phyloP scores from a whole-genome alignment of 2,888 invertebrate genomes.

The Nymphalis urticae region DNA sequence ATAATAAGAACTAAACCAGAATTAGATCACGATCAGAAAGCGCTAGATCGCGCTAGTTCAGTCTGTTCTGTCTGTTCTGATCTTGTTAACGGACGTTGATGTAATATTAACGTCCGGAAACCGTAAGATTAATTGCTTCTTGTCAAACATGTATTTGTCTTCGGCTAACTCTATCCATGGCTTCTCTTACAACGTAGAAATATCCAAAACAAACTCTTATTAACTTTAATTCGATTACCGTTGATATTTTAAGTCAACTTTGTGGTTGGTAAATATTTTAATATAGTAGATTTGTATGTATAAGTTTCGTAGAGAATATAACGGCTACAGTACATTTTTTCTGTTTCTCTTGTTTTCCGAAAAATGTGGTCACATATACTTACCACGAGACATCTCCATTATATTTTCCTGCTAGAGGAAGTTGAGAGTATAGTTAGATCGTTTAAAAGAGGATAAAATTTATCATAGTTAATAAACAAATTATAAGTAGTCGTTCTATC shows the following conservation, averaged over 20 bases:
- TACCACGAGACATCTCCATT: conserved; percentile 32
- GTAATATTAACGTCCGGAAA: not conserved
- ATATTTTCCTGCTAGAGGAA: conserved; percentile 16
- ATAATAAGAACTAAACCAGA: conserved; percentile 45
- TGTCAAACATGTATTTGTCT: conserved; percentile 32
- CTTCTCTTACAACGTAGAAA: conserved; percentile 31
- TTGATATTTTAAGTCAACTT: conserved; percentile 39
- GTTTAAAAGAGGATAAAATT: conserved; percentile 39
- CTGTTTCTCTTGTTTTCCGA: conserved; percentile 32
- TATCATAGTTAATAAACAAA: conserved; percentile 6
- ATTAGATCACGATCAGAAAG: too few species aligned
- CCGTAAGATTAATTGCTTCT: conserved; percentile 22
- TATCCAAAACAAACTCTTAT: conserved; percentile 22
- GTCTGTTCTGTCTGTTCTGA: too few species aligned
- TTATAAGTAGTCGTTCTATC: conserved; percentile 16
- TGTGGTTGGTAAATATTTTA: conserved; percentile 29
- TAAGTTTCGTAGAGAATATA: conserved; percentile 38
- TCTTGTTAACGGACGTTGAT: conserved; percentile 33
- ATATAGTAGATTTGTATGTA: conserved; percentile 37
- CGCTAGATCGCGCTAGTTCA: too few species aligned
- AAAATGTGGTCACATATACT: conserved; percentile 32
- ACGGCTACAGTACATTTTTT: conserved; percentile 32
- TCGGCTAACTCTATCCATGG: conserved; percentile 33
- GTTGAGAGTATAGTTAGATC: conserved; percentile 37
- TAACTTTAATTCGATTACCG: conserved; percentile 35